A percentile compares a stretch with the other conserved stretches of the same genome.
These are phyloP conservation scores for Temnothorax ravouxi DNA, from an alignment of 2,888 invertebrate genomes.

Conservation along the genomic window DNA sequence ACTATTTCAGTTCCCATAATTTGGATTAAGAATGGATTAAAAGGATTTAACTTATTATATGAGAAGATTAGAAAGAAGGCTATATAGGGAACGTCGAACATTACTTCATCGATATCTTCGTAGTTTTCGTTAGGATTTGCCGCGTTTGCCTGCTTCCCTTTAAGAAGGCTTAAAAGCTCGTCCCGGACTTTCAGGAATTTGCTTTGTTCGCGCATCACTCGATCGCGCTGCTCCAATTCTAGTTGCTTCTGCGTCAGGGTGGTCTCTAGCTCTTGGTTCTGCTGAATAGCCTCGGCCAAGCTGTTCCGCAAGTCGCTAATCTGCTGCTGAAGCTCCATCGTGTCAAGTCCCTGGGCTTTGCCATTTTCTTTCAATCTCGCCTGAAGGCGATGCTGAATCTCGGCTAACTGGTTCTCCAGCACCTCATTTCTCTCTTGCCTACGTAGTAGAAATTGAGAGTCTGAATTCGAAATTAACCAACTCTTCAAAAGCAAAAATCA, in stretches of 20 bases:
- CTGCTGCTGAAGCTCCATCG: conserved; percentile 82
- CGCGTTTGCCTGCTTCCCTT: conserved; percentile 86
- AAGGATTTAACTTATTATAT: not conserved
- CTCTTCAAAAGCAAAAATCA: not conserved
- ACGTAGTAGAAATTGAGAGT: not conserved
- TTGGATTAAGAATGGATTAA: not conserved
- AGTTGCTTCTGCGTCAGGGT: conserved; percentile 88
- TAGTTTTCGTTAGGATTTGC: conserved; percentile 63
- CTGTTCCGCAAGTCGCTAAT: conserved; percentile 87
- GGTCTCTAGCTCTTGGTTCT: conserved; percentile 87
- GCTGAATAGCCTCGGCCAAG: conserved; percentile 86
- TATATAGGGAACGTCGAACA: not conserved
- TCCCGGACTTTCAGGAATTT: conserved; percentile 89
- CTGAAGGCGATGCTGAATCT: conserved; percentile 70
- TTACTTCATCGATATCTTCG: conserved; percentile 68
- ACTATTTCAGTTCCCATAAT: not conserved
- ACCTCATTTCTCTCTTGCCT: conserved; percentile 76
- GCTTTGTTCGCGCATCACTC: conserved; percentile 89
- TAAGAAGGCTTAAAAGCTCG: conserved; percentile 88
- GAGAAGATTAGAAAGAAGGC: not conserved
- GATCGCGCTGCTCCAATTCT: conserved; percentile 88
- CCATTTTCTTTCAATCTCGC: conserved; percentile 73
- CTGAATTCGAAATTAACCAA: not conserved
- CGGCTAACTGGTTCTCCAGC: conserved; percentile 74
- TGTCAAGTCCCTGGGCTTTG: conserved; percentile 62